Evolutionary conservation across 2,797 vertebrate genomes (phyloP).

Genomic region (Lagocephalus sceleratus): DNA sequence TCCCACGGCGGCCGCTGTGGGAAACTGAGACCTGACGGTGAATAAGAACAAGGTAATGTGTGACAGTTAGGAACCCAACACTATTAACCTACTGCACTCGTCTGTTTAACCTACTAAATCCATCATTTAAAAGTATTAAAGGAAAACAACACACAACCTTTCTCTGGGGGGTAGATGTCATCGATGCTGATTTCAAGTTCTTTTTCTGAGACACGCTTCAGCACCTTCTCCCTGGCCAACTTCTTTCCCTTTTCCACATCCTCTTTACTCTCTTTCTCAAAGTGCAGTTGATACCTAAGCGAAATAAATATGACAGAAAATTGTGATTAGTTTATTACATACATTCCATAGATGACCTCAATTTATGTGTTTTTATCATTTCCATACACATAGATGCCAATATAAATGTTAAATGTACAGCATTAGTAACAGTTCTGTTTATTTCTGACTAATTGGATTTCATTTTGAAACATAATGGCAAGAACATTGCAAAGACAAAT

Average conservation of each 20-base stretch:
- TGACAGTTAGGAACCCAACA: conserved; percentile 30
- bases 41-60: conserved; percentile 45
- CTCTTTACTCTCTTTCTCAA: conserved; percentile 87
- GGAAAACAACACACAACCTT: conserved; percentile 58
- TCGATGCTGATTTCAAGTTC: conserved; percentile 84
- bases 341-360: too few relatives aligned
- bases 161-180: conserved; percentile 81
- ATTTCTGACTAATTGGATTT: too few relatives aligned
- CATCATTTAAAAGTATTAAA: conserved; percentile 21
- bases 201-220: conserved; percentile 76
- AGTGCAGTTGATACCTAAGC: conserved; percentile 85
- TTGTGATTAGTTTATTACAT: not conserved
- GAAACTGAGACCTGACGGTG: conserved; percentile 82
- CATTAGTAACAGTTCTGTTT: too few relatives aligned
- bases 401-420: too few relatives aligned
- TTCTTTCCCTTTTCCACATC: conserved; percentile 88
- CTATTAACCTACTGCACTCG: conserved; percentile 3
- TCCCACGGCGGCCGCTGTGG: conserved; percentile 87
- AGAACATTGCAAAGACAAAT: too few relatives aligned
- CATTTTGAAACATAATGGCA: too few relatives aligned
- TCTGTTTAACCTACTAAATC: conserved; percentile 23
- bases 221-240: conserved; percentile 78
- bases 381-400: too few relatives aligned
- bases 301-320: not conserved
- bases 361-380: too few relatives aligned